Base-by-base conservation (phyloP, 2,113 vertebrate species). In the Rousettus leschenaultii region DNA sequence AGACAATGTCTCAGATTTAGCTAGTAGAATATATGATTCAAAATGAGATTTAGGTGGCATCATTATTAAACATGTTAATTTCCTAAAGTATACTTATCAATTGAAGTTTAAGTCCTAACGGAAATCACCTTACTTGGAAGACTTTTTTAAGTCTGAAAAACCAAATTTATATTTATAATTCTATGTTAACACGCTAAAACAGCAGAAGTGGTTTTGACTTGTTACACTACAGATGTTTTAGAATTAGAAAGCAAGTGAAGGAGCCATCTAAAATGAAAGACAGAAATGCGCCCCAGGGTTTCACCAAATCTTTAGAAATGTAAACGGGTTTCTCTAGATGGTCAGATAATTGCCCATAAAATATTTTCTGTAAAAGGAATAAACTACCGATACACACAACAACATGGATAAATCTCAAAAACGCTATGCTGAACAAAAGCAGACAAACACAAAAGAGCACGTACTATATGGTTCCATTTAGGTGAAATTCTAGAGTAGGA, bases 21-120 rank as follows among this genome's bases (percentile, higher is more conserved):
- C 84, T 68, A 74, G 40, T 14, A 91, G 33, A 96, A 86, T 26
- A 73, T 40, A 74, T 43, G 45, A 84, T 70, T 85, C 77, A 80
- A 88, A 79, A 84, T 88, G 16, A 92, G 55, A 88, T 48, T 90
- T 68, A 78, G 80, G 30, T 63, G 38, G 51, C 66, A 75, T 38
- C 30, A 73, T 65, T 86, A 91, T 51, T 70, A 30, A 77, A 5
- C 28, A 77, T 21, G 7, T 38, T 85, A 53, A 88, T 88, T 96
- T 91, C 19, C 88, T 83, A 43, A 90, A 87, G 33, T 80, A 68
- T 26, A 82, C 19, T 86, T 74, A 80, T 51, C 78, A 53, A 59
- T n/a, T 85, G 73, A 96, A 18, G 12, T 79, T 91, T 84, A 97
- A 79, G 28, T 86, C 70, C 21, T 24, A 79, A 95, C 33, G 63